These are phyloP conservation scores for Zophobas atratus DNA, from an alignment of 1,140 invertebrate genomes.

Conservation along the genomic window DNA sequence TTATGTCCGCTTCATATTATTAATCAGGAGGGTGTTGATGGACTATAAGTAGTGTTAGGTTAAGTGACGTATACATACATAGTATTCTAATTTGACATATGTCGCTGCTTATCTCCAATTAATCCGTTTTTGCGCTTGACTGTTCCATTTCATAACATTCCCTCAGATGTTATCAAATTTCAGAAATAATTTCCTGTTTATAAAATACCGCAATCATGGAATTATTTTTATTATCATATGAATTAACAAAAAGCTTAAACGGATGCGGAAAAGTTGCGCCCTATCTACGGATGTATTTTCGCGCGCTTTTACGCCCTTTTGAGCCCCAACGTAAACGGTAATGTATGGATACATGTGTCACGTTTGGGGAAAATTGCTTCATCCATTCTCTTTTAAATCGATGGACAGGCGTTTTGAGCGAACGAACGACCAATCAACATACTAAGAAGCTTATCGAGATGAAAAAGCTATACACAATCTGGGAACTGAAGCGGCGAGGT, in stretches of 20 bases:
- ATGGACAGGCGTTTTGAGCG: not conserved
- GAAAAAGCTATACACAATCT: no score
- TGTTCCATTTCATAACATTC: conserved; percentile 6
- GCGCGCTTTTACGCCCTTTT: not conserved
- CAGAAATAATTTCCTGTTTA: conserved; percentile 27
- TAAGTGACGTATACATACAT: not conserved
- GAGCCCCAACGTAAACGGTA: not conserved
- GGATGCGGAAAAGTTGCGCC: not conserved
- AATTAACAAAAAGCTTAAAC: conserved; percentile 27
- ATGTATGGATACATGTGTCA: conserved; percentile 41
- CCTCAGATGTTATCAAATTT: conserved; percentile 12
- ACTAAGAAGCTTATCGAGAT: not conserved
- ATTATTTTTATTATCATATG: conserved; percentile 35
- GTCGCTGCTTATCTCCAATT: conserved; percentile 9
- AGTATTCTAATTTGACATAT: conserved; percentile 20
- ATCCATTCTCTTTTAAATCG: conserved; percentile 23
- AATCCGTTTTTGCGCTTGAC: conserved; percentile 9
- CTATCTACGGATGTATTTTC: not conserved
- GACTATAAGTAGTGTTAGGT: conserved; percentile 22
- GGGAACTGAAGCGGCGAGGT: no score
- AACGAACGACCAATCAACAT: not conserved
- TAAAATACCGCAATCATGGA: conserved; percentile 27
- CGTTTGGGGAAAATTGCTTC: conserved; percentile 20
- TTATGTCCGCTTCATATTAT: no score
- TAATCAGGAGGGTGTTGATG: conserved; percentile 7